Percentiles rank a stretch among this genome's conserved stretches.
phyloP scores from a whole-genome alignment of 2,888 invertebrate species.

The Athalia cordata region DNA sequence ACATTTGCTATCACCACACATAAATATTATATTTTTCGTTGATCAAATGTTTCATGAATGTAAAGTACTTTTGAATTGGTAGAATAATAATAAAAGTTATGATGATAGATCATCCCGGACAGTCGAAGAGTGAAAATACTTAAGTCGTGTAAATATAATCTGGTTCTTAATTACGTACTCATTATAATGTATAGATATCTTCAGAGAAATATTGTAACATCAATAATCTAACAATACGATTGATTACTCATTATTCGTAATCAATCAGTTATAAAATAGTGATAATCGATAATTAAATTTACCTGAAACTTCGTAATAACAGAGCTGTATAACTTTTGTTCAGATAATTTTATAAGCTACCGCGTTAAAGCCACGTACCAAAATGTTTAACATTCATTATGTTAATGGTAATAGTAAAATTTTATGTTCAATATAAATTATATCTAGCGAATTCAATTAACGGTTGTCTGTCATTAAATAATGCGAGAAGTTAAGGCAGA shows the following conservation, averaged over 20 bases:
- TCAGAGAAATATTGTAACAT: slow-evolving; percentile 10
- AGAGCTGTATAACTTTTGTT: not conserved
- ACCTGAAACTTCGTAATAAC: slow-evolving; percentile 10
- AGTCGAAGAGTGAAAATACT: not conserved
- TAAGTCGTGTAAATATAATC: slow-evolving; percentile 11
- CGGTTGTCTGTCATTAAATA: not conserved
- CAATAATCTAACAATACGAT: slow-evolving; percentile 14
- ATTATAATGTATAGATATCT: not conserved
- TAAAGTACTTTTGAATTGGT: too few relatives aligned
- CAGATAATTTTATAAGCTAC: slow-evolving; percentile 45
- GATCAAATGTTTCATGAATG: too few relatives aligned
- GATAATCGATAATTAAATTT: not conserved
- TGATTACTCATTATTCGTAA: not conserved
- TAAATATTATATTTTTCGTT: too few relatives aligned
- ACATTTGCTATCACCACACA: too few relatives aligned
- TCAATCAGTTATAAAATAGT: not conserved
- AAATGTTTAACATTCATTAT: slow-evolving; percentile 49
- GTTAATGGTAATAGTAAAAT: slow-evolving; percentile 12
- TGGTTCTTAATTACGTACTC: not conserved
- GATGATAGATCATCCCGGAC: not conserved
- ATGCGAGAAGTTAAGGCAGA: not conserved
- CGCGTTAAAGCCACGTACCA: slow-evolving; percentile 65
- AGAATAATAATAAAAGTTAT: not conserved
- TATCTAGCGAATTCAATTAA: not conserved
- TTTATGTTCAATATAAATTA: not conserved